These are phyloP conservation scores for Hippopotamus amphibius DNA, from an alignment of 2,113 vertebrate genomes.

Conservation along the genomic window DNA sequence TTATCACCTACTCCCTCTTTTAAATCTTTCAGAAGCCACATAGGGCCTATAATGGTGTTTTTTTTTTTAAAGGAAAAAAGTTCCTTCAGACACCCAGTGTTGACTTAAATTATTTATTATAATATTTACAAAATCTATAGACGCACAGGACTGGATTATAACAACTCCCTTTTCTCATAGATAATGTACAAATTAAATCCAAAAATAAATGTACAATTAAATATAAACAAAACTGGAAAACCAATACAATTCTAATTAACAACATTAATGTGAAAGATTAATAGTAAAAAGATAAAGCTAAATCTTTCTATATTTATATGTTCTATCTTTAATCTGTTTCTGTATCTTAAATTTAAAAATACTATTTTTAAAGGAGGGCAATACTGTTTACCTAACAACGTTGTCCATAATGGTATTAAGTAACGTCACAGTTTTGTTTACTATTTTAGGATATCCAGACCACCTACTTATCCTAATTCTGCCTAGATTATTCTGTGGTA, in stretches of 20 bases:
- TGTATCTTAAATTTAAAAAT: slow-evolving; percentile 51
- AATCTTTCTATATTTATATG: neutral
- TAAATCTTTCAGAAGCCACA: neutral
- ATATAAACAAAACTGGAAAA: slow-evolving; percentile 14
- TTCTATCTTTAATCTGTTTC: slow-evolving; percentile 45
- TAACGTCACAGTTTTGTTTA: neutral
- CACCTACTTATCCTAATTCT: neutral
- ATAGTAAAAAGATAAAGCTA: neutral
- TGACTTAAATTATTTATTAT: slow-evolving; percentile 54
- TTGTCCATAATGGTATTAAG: neutral
- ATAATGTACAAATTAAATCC: slow-evolving; percentile 2
- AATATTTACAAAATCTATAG: slow-evolving; percentile 31
- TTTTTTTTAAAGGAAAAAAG: neutral
- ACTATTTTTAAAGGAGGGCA: neutral
- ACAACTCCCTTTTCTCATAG: neutral
- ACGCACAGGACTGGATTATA: neutral
- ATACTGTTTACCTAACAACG: neutral
- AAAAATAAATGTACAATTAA: neutral
- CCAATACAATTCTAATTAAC: slow-evolving; percentile 8
- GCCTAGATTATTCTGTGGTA: neutral
- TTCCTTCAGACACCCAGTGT: neutral
- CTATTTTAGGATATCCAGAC: neutral
- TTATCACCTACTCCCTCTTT: neutral
- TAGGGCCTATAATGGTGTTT: neutral
- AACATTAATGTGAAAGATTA: slow-evolving; percentile 36